Percentiles rank a stretch among this genome's conserved stretches.
Evolutionary conservation across 1,140 invertebrate species (phyloP).

Genomic region (Ylistrum balloti): DNA sequence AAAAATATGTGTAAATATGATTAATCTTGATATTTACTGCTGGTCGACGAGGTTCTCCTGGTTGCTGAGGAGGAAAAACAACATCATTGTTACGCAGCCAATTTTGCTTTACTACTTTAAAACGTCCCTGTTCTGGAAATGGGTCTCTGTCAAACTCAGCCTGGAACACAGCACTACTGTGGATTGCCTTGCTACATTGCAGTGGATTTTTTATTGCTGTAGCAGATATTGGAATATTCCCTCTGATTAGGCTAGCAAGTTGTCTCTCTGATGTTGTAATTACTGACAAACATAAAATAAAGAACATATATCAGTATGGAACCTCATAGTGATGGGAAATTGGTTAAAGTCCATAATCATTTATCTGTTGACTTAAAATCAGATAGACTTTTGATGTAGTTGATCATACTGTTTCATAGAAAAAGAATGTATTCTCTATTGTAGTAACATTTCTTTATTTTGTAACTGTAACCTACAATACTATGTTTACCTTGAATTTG

Average conservation of each 20-base stretch:
- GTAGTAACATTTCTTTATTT: too few relatives aligned
- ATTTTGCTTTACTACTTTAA: neutral
- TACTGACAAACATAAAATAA: neutral
- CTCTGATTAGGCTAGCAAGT: neutral
- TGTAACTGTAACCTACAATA: too few relatives aligned
- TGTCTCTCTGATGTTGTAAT: neutral
- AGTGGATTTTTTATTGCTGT: neutral
- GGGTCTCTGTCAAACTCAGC: neutral
- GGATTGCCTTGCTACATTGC: neutral
- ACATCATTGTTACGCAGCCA: slow-evolving; percentile 85
- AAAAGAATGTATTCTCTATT: too few relatives aligned
- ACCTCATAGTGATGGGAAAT: too few relatives aligned
- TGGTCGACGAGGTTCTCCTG: slow-evolving; percentile 89
- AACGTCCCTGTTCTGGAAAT: neutral
- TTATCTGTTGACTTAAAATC: too few relatives aligned
- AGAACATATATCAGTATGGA: too few relatives aligned
- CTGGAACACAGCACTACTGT: neutral
- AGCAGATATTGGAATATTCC: neutral
- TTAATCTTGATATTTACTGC: slow-evolving; percentile 86
- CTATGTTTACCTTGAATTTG: too few relatives aligned
- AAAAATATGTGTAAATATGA: too few relatives aligned
- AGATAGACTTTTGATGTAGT: too few relatives aligned
- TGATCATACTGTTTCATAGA: too few relatives aligned
- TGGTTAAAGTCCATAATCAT: too few relatives aligned
- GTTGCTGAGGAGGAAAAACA: slow-evolving; percentile 90